phyloP scores from a whole-genome alignment of 2,797 vertebrate species.

The Sphenopsis melanotis region DNA sequence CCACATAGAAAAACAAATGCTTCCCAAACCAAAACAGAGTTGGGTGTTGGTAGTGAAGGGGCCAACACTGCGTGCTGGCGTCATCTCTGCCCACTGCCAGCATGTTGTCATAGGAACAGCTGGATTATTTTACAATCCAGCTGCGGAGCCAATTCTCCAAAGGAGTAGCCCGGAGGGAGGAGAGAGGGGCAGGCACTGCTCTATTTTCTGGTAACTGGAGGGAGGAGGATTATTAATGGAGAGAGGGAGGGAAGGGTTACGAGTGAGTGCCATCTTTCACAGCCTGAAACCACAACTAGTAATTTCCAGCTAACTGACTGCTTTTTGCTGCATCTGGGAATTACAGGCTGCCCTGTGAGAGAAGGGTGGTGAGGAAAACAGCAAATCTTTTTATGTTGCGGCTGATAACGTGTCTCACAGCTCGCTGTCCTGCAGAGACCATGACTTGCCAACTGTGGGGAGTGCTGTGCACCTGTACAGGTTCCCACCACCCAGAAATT shows the following conservation, averaged over 20 bases:
- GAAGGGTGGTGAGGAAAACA: not conserved
- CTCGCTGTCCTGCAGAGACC: not conserved
- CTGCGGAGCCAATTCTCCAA: slow-evolving; percentile 62
- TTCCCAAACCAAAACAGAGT: slow-evolving; percentile 63
- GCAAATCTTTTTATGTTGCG: not conserved
- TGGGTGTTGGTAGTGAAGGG: slow-evolving; percentile 65
- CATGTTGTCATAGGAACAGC: slow-evolving; percentile 66
- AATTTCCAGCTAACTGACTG: slow-evolving; percentile 28
- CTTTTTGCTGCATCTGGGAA: slow-evolving; percentile 4
- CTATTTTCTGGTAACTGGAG: slow-evolving; percentile 24
- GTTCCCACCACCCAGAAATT: not conserved
- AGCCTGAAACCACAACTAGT: not conserved
- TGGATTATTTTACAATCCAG: slow-evolving; percentile 67
- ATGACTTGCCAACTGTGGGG: not conserved
- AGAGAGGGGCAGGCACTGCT: not conserved
- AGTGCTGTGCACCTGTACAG: not conserved
- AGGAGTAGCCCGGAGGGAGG: slow-evolving; percentile 51
- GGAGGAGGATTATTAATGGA: not conserved
- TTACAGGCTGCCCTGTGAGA: not conserved
- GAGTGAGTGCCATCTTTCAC: not conserved
- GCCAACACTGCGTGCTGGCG: slow-evolving; percentile 39
- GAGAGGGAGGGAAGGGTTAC: slow-evolving; percentile 3
- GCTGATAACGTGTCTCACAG: not conserved
- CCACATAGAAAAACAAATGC: slow-evolving; percentile 48
- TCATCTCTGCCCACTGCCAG: slow-evolving; percentile 68